These are phyloP conservation scores for Oncorhynchus clarkii DNA, from an alignment of 2,113 vertebrate genomes.

Conservation along the genomic window DNA sequence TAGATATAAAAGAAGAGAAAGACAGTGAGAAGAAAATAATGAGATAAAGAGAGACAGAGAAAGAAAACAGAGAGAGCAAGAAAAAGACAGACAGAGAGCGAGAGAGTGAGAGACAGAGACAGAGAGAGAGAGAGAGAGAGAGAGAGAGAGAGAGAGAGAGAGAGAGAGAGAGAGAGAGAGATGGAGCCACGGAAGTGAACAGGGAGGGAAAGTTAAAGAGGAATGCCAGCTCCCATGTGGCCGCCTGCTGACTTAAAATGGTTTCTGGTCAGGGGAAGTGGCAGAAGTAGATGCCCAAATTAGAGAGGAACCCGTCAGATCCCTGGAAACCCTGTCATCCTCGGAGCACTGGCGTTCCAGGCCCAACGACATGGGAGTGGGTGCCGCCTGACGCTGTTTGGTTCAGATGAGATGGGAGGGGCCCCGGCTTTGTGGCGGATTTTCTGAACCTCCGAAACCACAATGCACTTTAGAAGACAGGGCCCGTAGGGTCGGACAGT, in stretches of 20 bases:
- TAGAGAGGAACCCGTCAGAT: slow-evolving; percentile 64
- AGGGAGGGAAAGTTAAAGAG: slow-evolving; percentile 49
- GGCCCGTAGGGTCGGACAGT: neutral
- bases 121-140: slow-evolving; percentile 12
- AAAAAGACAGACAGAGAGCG: too few species aligned
- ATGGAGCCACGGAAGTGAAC: slow-evolving; percentile 46
- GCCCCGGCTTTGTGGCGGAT: slow-evolving; percentile 56
- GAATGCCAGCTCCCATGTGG: slow-evolving; percentile 62
- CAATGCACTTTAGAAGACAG: slow-evolving; percentile 50
- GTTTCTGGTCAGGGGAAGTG: slow-evolving; percentile 73
- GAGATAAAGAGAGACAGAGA: slow-evolving; percentile 36
- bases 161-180: neutral
- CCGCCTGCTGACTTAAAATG: slow-evolving; percentile 62
- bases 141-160: slow-evolving; percentile 44
- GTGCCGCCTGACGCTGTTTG: slow-evolving; percentile 55
- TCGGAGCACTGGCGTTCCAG: slow-evolving; percentile 56
- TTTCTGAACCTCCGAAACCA: slow-evolving; percentile 65
- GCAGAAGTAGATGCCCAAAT: slow-evolving; percentile 69
- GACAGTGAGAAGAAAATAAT: neutral
- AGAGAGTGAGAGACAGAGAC: too few species aligned
- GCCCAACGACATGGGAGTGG: slow-evolving; percentile 47
- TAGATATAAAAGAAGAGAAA: neutral
- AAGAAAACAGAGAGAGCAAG: slow-evolving; percentile 34
- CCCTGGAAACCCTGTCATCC: slow-evolving; percentile 66
- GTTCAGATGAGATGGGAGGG: slow-evolving; percentile 64